phyloP scores from a whole-genome alignment of 2,888 invertebrate species.

The Rapana venosa region DNA sequence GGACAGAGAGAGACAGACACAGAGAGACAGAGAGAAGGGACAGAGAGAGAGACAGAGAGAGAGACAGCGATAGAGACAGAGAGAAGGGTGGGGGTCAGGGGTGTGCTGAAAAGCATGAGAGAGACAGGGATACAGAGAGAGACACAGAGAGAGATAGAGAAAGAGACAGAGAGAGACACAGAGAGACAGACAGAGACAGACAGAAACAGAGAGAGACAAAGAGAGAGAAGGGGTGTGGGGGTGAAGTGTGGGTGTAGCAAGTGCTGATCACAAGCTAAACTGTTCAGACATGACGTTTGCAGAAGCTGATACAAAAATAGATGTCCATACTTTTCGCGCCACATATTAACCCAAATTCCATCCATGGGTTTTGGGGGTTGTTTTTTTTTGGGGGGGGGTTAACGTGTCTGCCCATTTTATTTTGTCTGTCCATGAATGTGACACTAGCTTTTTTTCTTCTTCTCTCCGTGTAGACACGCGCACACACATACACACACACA shows the following conservation, averaged over 20 bases:
- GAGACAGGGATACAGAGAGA: not conserved
- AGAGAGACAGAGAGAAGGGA: no score
- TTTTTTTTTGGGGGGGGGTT: no score
- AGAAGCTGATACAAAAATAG: not conserved
- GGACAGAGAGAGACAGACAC: no score
- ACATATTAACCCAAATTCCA: not conserved
- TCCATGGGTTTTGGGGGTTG: no score
- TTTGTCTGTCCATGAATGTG: not conserved
- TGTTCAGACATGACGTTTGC: not conserved
- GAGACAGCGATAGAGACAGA: not conserved
- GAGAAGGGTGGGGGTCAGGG: not conserved
- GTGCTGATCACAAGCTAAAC: not conserved
- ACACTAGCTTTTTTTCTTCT: not conserved
- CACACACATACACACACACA: no score
- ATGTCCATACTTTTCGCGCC: not conserved
- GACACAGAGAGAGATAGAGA: not conserved
- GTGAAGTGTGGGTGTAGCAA: not conserved
- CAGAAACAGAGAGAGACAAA: slow-evolving; percentile 12
- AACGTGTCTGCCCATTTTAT: not conserved
- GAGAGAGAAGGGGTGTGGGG: not conserved
- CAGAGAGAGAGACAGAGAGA: not conserved
- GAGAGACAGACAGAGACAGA: not conserved
- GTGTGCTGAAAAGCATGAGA: not conserved
- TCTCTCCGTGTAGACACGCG: no score
- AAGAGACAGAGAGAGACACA: not conserved